phyloP scores from a whole-genome alignment of 2,888 invertebrate genomes.

The Seira sanloemensis region DNA sequence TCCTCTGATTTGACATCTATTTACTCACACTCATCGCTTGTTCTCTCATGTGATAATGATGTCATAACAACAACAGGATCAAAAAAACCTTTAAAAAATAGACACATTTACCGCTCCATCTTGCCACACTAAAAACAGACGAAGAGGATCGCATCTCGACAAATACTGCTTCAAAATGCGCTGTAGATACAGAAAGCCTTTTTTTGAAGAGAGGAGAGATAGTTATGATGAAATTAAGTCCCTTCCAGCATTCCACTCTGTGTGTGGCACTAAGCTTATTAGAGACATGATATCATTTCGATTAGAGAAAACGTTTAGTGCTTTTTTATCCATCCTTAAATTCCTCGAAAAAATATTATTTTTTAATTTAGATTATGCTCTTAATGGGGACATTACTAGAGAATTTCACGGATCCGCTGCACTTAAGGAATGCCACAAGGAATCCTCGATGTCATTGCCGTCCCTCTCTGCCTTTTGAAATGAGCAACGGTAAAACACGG shows the following conservation, averaged over 20 bases:
- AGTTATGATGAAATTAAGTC: neutral
- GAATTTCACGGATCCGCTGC: neutral
- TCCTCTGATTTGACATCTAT: slow-evolving; percentile 33
- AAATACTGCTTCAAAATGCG: no score
- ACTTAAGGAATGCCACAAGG: neutral
- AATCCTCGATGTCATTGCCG: neutral
- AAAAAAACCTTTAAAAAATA: neutral
- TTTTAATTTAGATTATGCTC: neutral
- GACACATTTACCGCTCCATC: neutral
- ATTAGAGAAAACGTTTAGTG: neutral
- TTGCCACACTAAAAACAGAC: neutral
- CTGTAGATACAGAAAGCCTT: neutral
- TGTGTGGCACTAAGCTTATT: neutral
- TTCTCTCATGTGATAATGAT: slow-evolving; percentile 48
- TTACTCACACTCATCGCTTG: slow-evolving; percentile 44
- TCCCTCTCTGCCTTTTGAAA: neutral
- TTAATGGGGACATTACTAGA: neutral
- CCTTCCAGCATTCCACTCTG: neutral
- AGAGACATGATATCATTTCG: neutral
- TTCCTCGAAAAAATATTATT: neutral
- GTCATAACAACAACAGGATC: slow-evolving; percentile 46
- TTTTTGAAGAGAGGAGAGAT: neutral
- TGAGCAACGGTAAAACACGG: neutral
- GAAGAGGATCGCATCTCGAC: no score
- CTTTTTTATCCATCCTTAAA: neutral